Conservation (phyloP, 37 sponge, comb jelly and placozoan genomes). For the Lycopodina hypogea region DNA sequence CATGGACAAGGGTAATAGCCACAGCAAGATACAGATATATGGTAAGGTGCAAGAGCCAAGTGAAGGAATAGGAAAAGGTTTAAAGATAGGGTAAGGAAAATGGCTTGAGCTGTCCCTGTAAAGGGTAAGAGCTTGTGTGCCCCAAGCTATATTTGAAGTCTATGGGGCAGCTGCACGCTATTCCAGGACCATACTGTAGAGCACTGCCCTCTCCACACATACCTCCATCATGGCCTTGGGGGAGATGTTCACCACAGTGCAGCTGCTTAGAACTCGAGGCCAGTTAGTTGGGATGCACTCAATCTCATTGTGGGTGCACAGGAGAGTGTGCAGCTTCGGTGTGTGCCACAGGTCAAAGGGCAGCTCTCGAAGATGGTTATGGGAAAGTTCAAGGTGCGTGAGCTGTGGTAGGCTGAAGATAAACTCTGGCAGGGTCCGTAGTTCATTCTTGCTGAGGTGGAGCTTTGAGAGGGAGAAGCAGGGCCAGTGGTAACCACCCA, state of each 20-base stretch:
- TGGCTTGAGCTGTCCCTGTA: too few relatives aligned
- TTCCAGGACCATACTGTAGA: too few relatives aligned
- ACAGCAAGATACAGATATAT: too few relatives aligned
- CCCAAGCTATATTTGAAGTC: too few relatives aligned
- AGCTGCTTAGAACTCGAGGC: constrained; percentile 11
- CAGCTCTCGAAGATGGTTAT: constrained; percentile 50
- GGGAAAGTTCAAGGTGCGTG: constrained; percentile 38
- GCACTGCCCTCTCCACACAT: too few relatives aligned
- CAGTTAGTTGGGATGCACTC: constrained; percentile 56
- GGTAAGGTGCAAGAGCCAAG: too few relatives aligned
- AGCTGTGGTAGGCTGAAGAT: constrained; percentile 68
- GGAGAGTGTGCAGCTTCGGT: constrained; percentile 54
- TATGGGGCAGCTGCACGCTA: too few relatives aligned
- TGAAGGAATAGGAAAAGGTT: too few relatives aligned
- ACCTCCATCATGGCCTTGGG: constrained; percentile 18
- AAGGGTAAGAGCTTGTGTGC: too few relatives aligned
- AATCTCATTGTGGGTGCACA: constrained; percentile 50
- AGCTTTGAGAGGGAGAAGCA: constrained; percentile 33
- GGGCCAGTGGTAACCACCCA: constrained; percentile 21
- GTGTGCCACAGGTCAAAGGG: constrained; percentile 74
- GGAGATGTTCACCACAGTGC: neutral
- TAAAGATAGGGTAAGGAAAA: too few relatives aligned
- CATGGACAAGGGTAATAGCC: too few relatives aligned
- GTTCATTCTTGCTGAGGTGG: constrained; percentile 40
- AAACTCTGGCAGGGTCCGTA: constrained; percentile 40